Conservation (phyloP, 2,797 vertebrate genomes). For the Meriones psammophilus region DNA sequence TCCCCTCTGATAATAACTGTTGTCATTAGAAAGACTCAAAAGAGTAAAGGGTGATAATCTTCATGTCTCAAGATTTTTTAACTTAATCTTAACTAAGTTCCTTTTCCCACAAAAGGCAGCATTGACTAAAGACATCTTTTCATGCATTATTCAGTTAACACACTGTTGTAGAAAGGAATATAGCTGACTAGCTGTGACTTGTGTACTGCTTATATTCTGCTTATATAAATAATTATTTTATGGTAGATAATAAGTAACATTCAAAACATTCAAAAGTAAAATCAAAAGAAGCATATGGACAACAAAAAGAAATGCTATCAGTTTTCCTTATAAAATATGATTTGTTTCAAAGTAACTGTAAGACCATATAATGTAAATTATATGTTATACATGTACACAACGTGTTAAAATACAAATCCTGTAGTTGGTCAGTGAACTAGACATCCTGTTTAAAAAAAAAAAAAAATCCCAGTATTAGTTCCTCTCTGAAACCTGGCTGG, state of each 20-base stretch:
- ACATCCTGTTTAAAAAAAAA: neutral
- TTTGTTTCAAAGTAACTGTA: slow-evolving; percentile 7
- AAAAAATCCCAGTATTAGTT: neutral
- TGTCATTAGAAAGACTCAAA: neutral
- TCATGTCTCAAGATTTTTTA: neutral
- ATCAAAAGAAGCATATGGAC: neutral
- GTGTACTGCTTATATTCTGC: neutral
- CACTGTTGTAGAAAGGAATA: neutral
- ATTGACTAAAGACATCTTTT: neutral
- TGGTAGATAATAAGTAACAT: neutral
- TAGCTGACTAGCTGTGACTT: neutral
- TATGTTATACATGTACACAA: neutral
- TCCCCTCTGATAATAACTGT: neutral
- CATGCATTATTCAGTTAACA: neutral
- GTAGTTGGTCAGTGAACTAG: neutral
- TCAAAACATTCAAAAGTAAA: neutral
- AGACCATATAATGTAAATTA: slow-evolving; percentile 12
- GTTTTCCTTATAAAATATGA: neutral
- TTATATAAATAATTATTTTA: neutral
- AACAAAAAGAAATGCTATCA: neutral
- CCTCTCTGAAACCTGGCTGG: neutral
- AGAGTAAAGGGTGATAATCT: neutral
- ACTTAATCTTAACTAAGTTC: neutral
- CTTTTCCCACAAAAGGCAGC: neutral
- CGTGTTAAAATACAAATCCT: slow-evolving; percentile 13